Conservation (phyloP, 2,888 invertebrate species). For the Zygothrica quintamaculata region DNA sequence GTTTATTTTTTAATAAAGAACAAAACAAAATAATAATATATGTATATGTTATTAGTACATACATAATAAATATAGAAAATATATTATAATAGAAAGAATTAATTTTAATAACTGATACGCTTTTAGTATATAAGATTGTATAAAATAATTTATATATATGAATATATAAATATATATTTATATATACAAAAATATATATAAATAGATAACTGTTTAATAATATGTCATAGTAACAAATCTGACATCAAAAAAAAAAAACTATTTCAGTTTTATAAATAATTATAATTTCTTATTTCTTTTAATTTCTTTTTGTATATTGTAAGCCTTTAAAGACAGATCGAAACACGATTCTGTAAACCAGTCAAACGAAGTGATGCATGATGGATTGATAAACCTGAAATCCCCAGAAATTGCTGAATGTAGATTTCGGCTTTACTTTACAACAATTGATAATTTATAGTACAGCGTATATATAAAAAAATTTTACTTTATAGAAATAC, state of each 20-base stretch:
- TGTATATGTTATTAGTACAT: conserved; percentile 54
- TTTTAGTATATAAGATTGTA: conserved; percentile 84
- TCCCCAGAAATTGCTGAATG: conserved; percentile 46
- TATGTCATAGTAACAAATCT: conserved; percentile 10
- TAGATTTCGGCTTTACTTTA: conserved; percentile 53
- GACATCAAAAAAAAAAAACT: conserved; percentile 24
- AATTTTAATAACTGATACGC: conserved; percentile 85
- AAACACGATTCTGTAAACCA: conserved; percentile 28
- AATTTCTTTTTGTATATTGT: conserved; percentile 37
- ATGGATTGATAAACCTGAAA: conserved; percentile 40
- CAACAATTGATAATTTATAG: conserved; percentile 48
- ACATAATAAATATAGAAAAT: conserved; percentile 61
- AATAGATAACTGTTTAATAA: conserved; percentile 24
- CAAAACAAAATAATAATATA: no score
- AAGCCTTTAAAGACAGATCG: conserved; percentile 40
- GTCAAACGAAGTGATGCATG: conserved; percentile 53
- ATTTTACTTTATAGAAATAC: conserved; percentile 77
- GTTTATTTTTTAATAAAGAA: no score
- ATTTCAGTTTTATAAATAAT: conserved; percentile 14
- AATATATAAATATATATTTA: no score
- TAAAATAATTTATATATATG: conserved; percentile 75
- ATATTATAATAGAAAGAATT: conserved; percentile 67
- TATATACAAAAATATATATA: conserved; percentile 36
- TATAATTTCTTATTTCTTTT: conserved; percentile 19
- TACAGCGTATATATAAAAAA: conserved; percentile 57